Evolutionary conservation across 1,140 invertebrate species (phyloP), one percentile per base, ranked within the genome.

Genomic region (Tachypleus tridentatus): DNA sequence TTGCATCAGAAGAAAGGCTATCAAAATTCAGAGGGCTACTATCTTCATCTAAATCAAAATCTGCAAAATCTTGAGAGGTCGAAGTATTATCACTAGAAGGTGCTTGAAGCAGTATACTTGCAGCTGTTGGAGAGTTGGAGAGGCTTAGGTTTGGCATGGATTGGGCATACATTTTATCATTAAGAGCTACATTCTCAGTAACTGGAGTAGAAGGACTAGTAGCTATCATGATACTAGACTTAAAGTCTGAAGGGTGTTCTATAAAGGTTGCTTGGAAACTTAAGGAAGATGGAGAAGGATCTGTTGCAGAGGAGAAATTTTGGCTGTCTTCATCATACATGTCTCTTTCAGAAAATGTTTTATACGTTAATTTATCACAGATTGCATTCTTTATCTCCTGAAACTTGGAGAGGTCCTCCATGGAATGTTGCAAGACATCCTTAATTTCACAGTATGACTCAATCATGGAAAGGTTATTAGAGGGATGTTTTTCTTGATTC

Each of bases 11-110:
- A 29, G 64, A 58, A 10, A 63, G 64, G n/a, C 68, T 69, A 50
- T 62, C 62, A 11, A 69, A 11, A 49, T 61, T 57, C 4, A 69
- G n/a, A 5, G 67, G 62, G 10, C 64, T 64, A 50, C 65, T 66
- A 11, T 66, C 65, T 11, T 66, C 65, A 5, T 72, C 70, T 3
- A 71, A 63, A 56, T 71, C 70, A 52, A 72, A 69, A 63, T 72
- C 70, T 50, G 69, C 65, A 64, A 72, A 67, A 57, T 70, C 70
- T 58, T 70, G 67, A 56, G 69, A 72, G 49, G 70, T 72, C 7
- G 70, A 72, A 50, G 69, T 70, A 48, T 72, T 68, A 10, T 67
- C 69, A 56, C 67, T 68, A 6, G 67, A 67, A 10, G 69, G 67
- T 8, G 51, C 58, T 60, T 64, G 48, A 49, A 49, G 56, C 4